Percentiles rank a stretch among this genome's conserved stretches.
phyloP scores from a whole-genome alignment of 2,113 vertebrate genomes.

The Todiramphus chloris region DNA sequence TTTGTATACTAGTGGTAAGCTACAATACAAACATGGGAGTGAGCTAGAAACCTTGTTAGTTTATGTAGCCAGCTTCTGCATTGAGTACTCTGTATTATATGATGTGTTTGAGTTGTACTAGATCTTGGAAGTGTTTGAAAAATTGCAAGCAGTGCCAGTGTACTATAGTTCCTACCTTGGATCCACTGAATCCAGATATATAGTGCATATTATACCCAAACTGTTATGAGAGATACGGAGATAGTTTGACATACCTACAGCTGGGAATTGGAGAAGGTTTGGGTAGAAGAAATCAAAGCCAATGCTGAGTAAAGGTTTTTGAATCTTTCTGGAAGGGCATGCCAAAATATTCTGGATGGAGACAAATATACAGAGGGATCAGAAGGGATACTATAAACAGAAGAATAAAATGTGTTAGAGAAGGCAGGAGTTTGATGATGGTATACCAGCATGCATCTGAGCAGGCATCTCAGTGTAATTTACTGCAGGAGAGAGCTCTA shows the following conservation, averaged over 20 bases:
- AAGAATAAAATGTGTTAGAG: not conserved
- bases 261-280: not conserved
- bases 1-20: not conserved
- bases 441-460: not conserved
- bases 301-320: not conserved
- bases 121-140: not conserved
- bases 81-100: not conserved
- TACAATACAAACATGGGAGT: not conserved
- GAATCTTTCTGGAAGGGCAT: not conserved
- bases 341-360: not conserved
- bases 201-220: not conserved
- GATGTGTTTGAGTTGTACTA: not conserved
- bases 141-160: not conserved
- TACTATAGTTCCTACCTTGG: not conserved
- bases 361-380: not conserved
- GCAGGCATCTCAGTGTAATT: not conserved
- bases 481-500: not conserved
- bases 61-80: not conserved
- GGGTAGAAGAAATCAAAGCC: not conserved
- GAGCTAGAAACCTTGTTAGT: not conserved
- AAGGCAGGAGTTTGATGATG: not conserved
- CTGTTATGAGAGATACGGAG: not conserved
- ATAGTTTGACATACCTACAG: not conserved
- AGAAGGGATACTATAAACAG: not conserved
- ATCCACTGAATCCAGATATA: not conserved